phyloP scores from a whole-genome alignment of 1,140 invertebrate species.

The Eupristina koningsbergeri region DNA sequence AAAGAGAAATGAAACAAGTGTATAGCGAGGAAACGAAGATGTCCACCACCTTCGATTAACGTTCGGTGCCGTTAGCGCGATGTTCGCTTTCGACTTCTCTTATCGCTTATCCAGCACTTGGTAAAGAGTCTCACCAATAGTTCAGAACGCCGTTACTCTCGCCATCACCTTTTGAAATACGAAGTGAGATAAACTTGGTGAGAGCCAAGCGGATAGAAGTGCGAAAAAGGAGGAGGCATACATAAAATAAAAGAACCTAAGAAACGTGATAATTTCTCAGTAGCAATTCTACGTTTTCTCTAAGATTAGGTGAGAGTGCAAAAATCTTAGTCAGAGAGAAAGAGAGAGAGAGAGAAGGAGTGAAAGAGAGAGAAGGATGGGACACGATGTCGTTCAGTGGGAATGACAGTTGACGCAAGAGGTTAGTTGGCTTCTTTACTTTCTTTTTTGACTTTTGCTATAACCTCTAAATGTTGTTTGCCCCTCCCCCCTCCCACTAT shows the following conservation, averaged over 20 bases:
- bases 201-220: not conserved
- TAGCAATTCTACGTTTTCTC: not conserved
- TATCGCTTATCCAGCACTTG: conserved; percentile 43
- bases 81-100: not conserved
- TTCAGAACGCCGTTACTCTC: not conserved
- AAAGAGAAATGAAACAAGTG: conserved; percentile 39
- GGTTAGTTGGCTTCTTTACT: conserved; percentile 37
- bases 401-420: conserved; percentile 49
- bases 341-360: conserved; percentile 32
- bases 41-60: conserved; percentile 29
- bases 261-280: conserved; percentile 26
- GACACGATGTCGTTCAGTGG: conserved; percentile 45
- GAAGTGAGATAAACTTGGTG: not conserved
- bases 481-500: not conserved
- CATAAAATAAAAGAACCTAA: not conserved
- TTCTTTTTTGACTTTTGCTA: conserved; percentile 1
- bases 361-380: not conserved
- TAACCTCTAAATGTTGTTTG: conserved; percentile 22
- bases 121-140: not conserved
- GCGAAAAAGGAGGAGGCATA: not conserved
- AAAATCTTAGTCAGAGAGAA: not conserved
- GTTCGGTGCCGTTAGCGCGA: not conserved
- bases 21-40: conserved; percentile 15
- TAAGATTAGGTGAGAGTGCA: not conserved
- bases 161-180: conserved; percentile 1